phyloP scores from a whole-genome alignment of 2,888 invertebrate genomes.

The Pyralis farinalis region DNA sequence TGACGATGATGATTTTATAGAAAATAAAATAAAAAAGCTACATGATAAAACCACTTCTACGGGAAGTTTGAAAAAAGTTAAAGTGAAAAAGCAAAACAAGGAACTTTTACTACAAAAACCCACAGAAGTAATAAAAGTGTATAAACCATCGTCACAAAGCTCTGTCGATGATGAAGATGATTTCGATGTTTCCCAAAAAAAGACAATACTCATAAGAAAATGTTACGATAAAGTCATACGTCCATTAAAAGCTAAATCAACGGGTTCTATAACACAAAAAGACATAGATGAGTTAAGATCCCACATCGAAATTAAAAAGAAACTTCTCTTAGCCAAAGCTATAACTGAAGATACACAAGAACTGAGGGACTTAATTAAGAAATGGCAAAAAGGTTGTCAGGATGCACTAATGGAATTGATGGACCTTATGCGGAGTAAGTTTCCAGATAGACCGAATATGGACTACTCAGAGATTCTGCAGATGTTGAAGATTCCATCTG shows the following conservation, averaged over 20 bases:
- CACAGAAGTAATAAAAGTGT: slow-evolving; percentile 11
- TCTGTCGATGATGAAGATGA: slow-evolving; percentile 57
- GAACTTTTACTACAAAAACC: slow-evolving; percentile 9
- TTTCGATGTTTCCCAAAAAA: slow-evolving; percentile 50
- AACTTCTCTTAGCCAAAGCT: slow-evolving; percentile 50
- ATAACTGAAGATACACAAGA: slow-evolving; percentile 69
- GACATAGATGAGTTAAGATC: slow-evolving; percentile 64
- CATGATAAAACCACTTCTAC: slow-evolving; percentile 35
- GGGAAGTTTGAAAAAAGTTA: slow-evolving; percentile 22
- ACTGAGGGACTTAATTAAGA: slow-evolving; percentile 64
- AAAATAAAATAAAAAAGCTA: slow-evolving; percentile 29
- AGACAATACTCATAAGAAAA: slow-evolving; percentile 57
- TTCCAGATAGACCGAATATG: slow-evolving; percentile 59
- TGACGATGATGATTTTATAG: slow-evolving; percentile 48
- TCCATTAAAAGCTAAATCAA: slow-evolving; percentile 60
- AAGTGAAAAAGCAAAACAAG: slow-evolving; percentile 18
- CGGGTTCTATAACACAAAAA: slow-evolving; percentile 64
- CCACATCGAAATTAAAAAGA: slow-evolving; percentile 65
- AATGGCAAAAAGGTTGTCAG: slow-evolving; percentile 79
- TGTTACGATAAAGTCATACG: slow-evolving; percentile 55
- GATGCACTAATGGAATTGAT: slow-evolving; percentile 73
- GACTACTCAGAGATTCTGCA: slow-evolving; percentile 70
- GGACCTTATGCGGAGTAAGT: slow-evolving; percentile 60
- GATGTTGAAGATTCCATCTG: slow-evolving; percentile 68
- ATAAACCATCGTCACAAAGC: slow-evolving; percentile 34